These are phyloP conservation scores for Drosophila pallidifrons DNA, from an alignment of 1,140 invertebrate species.

Conservation along the genomic window DNA sequence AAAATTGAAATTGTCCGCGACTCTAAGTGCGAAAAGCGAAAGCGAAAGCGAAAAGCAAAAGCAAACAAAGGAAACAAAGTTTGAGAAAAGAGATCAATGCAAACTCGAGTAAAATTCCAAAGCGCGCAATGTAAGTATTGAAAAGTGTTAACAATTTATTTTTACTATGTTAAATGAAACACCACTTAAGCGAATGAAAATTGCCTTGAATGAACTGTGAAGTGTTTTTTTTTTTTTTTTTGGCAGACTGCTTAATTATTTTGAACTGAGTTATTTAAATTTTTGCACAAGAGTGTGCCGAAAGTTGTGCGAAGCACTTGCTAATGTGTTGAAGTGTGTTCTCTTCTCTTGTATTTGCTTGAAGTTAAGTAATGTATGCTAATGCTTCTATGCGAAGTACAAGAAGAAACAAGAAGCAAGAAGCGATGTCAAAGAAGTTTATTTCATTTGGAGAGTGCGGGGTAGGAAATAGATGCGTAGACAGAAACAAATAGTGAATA, in stretches of 20 bases:
- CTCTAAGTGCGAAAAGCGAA: conserved; percentile 3
- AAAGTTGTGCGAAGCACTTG: conserved; percentile 10
- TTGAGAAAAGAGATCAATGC: conserved; percentile 8
- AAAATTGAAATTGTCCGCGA: conserved; percentile 12
- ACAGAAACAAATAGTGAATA: conserved; percentile 38
- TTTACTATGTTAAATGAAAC: background rate
- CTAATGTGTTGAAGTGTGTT: conserved; percentile 11
- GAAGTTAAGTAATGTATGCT: conserved; percentile 34
- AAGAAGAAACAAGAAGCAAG: conserved; percentile 10
- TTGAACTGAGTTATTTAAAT: background rate
- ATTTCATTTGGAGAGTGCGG: background rate
- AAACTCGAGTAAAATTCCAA: conserved; percentile 38
- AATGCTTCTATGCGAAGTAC: conserved; percentile 14
- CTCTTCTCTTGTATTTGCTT: background rate
- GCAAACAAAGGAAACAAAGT: background rate
- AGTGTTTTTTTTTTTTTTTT: too few species aligned
- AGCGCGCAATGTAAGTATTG: conserved; percentile 46
- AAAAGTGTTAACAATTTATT: background rate
- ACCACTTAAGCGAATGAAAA: too few species aligned
- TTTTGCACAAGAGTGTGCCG: background rate
- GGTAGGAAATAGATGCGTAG: background rate
- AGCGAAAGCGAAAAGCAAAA: background rate
- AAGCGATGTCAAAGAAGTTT: conserved; percentile 16
- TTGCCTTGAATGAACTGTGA: background rate
- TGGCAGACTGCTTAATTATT: background rate